Percentiles rank a stretch among this genome's conserved stretches.
These are phyloP conservation scores for Puffinus mauretanicus DNA, from an alignment of 2,113 vertebrate genomes.

Conservation along the genomic window DNA sequence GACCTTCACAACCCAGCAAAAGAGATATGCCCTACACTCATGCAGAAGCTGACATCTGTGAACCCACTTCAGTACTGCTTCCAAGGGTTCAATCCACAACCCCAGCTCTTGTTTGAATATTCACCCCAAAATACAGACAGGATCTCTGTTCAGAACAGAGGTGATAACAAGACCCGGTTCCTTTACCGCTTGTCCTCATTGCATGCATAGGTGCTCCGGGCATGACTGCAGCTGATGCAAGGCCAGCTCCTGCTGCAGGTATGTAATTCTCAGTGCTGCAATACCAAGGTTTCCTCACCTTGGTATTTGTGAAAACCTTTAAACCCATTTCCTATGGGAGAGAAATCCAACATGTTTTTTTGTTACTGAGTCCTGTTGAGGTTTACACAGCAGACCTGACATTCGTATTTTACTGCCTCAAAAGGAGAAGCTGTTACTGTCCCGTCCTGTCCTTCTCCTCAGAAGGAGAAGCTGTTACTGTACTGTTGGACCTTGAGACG, in stretches of 20 bases:
- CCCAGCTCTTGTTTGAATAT: background rate
- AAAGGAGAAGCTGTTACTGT: background rate
- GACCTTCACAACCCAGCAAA: background rate
- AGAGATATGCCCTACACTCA: background rate
- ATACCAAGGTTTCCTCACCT: constrained; percentile 27
- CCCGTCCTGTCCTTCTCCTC: no score
- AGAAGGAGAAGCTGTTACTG: background rate
- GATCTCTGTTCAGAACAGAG: background rate
- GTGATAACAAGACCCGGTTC: background rate
- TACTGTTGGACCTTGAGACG: background rate
- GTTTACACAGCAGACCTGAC: background rate
- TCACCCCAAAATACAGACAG: background rate
- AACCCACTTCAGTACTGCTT: background rate
- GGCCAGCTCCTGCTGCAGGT: fast-evolving
- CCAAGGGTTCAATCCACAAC: background rate
- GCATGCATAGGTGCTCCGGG: background rate
- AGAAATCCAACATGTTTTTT: background rate
- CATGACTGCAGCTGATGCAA: fast-evolving
- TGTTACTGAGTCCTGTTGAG: background rate
- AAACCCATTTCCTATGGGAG: constrained; percentile 56
- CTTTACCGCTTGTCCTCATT: background rate
- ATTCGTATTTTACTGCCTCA: background rate
- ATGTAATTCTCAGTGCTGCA: fast-evolving
- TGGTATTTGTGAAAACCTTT: constrained; percentile 65
- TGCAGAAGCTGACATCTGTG: background rate